Evolutionary conservation across 2,113 vertebrate species (phyloP).

Genomic region (Myocastor coypus): DNA sequence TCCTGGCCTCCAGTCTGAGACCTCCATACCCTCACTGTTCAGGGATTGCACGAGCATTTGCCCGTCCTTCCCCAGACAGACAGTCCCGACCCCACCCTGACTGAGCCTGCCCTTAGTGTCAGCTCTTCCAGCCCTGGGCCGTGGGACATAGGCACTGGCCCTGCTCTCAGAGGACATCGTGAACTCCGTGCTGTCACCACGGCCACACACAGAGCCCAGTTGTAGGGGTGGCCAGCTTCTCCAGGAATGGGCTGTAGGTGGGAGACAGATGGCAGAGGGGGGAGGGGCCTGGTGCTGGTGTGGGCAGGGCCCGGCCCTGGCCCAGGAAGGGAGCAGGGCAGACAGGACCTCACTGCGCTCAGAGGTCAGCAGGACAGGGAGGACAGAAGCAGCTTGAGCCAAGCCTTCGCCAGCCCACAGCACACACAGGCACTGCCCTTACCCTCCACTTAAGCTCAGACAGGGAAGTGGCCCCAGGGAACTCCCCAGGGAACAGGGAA

Average conservation of each 20-base stretch:
- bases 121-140: background rate
- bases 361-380: background rate
- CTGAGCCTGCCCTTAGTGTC: background rate
- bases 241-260: background rate
- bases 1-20: background rate
- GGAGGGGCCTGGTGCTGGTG: background rate
- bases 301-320: background rate
- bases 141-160: background rate
- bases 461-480: fast-evolving
- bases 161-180: background rate
- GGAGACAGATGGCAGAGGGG: background rate
- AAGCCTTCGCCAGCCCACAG: background rate
- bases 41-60: background rate
- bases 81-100: background rate
- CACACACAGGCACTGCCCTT: background rate
- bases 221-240: background rate
- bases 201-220: background rate
- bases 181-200: background rate
- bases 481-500: background rate
- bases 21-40: background rate
- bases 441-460: background rate
- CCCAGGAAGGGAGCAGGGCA: background rate
- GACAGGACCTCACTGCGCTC: background rate
- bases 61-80: background rate
- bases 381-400: background rate